These are phyloP conservation scores for Trematocara variabile DNA, from an alignment of 2,113 vertebrate species.

Conservation along the genomic window DNA sequence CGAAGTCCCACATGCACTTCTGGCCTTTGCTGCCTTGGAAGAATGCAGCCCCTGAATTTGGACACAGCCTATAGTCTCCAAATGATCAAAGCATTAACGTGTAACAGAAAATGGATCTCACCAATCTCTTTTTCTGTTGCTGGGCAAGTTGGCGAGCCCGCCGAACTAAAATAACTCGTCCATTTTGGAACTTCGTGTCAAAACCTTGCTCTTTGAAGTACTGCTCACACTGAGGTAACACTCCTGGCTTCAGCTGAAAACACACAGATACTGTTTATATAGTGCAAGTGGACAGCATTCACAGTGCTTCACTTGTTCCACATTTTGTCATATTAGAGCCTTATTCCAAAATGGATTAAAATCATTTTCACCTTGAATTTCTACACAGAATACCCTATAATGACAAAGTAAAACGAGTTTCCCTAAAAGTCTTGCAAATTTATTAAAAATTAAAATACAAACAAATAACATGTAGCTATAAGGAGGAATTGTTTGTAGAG, in stretches of 20 bases:
- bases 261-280: not conserved
- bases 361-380: not conserved
- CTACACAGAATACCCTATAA: not conserved
- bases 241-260: slow-evolving; percentile 64
- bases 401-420: not conserved
- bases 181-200: slow-evolving; percentile 76
- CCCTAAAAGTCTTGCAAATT: not conserved
- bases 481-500: not conserved
- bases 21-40: not conserved
- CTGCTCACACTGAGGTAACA: slow-evolving; percentile 76
- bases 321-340: not conserved
- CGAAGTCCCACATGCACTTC: fast-evolving
- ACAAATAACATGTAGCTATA: not conserved
- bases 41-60: not conserved
- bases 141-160: slow-evolving; percentile 53
- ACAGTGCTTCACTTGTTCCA: not conserved
- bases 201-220: slow-evolving; percentile 80
- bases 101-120: slow-evolving; percentile 19
- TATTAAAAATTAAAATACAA: not conserved
- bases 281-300: not conserved
- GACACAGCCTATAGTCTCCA: not conserved
- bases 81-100: not conserved
- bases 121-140: slow-evolving; percentile 55
- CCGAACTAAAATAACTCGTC: slow-evolving; percentile 75
- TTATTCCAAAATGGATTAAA: not conserved